Conservation (phyloP, 2,888 invertebrate species). For the Drosophila demipolita region DNA sequence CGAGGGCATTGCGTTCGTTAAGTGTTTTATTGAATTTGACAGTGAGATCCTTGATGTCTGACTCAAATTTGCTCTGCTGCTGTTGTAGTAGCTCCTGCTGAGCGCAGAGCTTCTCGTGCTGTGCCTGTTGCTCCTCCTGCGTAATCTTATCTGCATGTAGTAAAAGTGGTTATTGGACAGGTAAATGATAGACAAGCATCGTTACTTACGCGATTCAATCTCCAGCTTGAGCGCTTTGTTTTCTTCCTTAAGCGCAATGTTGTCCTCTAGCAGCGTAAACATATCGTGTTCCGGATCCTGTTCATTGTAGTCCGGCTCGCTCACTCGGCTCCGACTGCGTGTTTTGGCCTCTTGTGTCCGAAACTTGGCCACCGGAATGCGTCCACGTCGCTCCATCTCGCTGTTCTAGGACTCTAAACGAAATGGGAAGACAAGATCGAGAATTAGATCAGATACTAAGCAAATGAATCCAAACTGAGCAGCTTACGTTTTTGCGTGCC, state of each 20-base stretch:
- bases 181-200: neutral
- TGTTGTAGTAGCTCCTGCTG: slow-evolving; percentile 73
- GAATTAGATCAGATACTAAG: slow-evolving; percentile 7
- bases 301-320: slow-evolving; percentile 84
- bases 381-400: slow-evolving; percentile 83
- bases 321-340: slow-evolving; percentile 83
- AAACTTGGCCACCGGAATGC: slow-evolving; percentile 84
- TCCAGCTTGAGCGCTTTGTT: slow-evolving; percentile 83
- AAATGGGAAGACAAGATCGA: slow-evolving; percentile 1
- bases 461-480: slow-evolving; percentile 27
- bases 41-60: slow-evolving; percentile 76
- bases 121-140: slow-evolving; percentile 77
- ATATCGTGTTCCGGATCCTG: slow-evolving; percentile 84
- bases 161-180: neutral
- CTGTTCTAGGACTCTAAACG: neutral
- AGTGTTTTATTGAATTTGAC: slow-evolving; percentile 75
- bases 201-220: slow-evolving; percentile 82
- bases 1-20: slow-evolving; percentile 81
- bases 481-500: slow-evolving; percentile 59
- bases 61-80: slow-evolving; percentile 73
- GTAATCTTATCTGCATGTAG: slow-evolving; percentile 76
- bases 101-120: slow-evolving; percentile 77
- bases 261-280: slow-evolving; percentile 84
- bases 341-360: slow-evolving; percentile 84
- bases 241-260: slow-evolving; percentile 84